Base-by-base conservation (phyloP, 2,888 invertebrate genomes). In the Polylopha cassiicola region DNA sequence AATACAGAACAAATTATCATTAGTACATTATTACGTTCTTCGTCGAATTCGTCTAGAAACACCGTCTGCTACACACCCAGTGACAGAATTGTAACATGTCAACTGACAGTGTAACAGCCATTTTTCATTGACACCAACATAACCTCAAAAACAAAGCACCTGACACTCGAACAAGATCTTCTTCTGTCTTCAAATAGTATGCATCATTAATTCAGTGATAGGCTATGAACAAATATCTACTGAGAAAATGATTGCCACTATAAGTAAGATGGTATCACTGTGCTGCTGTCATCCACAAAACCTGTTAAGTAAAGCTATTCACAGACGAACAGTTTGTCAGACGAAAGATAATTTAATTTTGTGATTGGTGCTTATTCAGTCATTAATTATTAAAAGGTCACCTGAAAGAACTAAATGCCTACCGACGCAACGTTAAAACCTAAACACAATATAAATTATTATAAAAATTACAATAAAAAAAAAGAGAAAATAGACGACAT, bases 71-170 rank as follows among this genome's bases (percentile, higher is more conserved):
- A 46, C 27, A 42, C 18, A 37, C 48, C 50, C 52, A 52, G 52
- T 52, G 48, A 46, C 44, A 50, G 34, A 41, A 28, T 43, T 10
- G 14, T 34, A 26, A 53, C 49, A 30, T 50, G 46, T 47, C 46
- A 16, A 51, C 47, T 46, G 44, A 32, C 31, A 23, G 9, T 17
- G 36, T 51, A 29, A 41, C 39, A 44, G 43, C 44, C 47, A 27
- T 23, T 22, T 37, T 20, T 46, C 27, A 23, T 28, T 23, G 23
- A 34, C 26, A 29, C 13, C 37, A 9, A 6, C 15, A 23, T 34
- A 32, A 31, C 6, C n/a, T n/a, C n/a, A n/a, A n/a, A n/a, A n/a
- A n/a, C n/a, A n/a, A n/a, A n/a, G n/a, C n/a, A n/a, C n/a, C 5
- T 15, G 3, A 28, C 7, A 28, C 9, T 4, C 15, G 15, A 2